Conservation (phyloP, 92 coral and sea anemone genomes). For the Siderastrea siderea region DNA sequence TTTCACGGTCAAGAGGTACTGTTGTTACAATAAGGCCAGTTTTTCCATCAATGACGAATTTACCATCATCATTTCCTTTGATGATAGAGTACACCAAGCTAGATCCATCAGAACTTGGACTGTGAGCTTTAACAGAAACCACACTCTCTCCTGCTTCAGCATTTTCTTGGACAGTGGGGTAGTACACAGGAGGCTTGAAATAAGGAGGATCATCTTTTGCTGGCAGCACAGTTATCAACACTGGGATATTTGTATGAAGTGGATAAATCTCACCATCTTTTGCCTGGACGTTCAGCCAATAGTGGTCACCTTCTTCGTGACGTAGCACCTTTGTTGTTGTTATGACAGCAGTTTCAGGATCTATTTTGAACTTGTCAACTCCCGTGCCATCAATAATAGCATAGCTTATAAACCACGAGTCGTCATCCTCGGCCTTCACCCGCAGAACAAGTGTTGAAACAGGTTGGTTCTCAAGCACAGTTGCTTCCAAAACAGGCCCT, state of each 20-base stretch:
- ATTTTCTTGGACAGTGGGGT: constrained; percentile 85
- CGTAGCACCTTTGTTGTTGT: constrained; percentile 76
- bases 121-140: constrained; percentile 83
- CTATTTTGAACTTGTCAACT: constrained; percentile 85
- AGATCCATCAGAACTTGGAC: constrained; percentile 85
- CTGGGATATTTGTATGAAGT: constrained; percentile 86
- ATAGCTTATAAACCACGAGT: constrained; percentile 82
- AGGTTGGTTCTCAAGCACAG: constrained; percentile 77
- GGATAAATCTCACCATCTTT: constrained; percentile 83
- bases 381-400: constrained; percentile 99
- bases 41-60: constrained; percentile 73
- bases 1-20: constrained; percentile 75
- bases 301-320: constrained; percentile 85
- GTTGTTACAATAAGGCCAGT: constrained; percentile 89
- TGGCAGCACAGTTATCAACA: constrained; percentile 81
- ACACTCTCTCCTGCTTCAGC: constrained; percentile 74
- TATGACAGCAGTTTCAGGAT: constrained; percentile 82
- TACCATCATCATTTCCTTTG: constrained; percentile 80
- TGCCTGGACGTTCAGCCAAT: constrained; percentile 94
- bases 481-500: constrained; percentile 66
- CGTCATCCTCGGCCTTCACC: constrained; percentile 60
- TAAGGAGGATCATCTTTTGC: constrained; percentile 87
- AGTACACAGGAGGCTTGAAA: constrained; percentile 92
- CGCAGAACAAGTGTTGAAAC: constrained; percentile 70
- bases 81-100: constrained; percentile 77